Evolutionary conservation across 2,888 invertebrate genomes (phyloP), one percentile per base, ranked within the genome.

Genomic region (Agonopterix heracliana): DNA sequence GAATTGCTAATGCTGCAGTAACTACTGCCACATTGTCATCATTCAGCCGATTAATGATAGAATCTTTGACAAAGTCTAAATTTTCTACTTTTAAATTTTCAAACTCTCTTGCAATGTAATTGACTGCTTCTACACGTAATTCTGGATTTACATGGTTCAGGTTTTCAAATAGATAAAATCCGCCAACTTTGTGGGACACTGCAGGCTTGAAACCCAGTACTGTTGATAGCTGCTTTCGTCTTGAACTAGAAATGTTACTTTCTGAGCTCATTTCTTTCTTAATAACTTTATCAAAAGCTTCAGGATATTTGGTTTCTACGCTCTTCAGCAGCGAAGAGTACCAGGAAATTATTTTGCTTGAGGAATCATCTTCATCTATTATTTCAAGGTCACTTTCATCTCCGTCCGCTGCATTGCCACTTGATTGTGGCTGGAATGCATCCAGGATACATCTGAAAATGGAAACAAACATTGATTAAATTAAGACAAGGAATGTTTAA

Each of bases 231-330:
- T 86, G 79, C 46, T 73, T 65, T 41, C 71, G 69, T 42, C 81
- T 73, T 44, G 67, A 63, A 3, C 61, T 45, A 7, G 80, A 68
- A 1, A 69, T 59, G 49, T 77, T 71, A 34, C 74, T 76, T 17
- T 73, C 66, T 2, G 75, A 77, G 50, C 81, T 75, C 73, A 87
- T 88, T 17, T 92, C 84, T 11, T 86, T 81, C 60, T 92, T 92
- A 0, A 95, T 81, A 42, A 92, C 91, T 45, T 86, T 81, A 64
- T 95, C 95, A 68, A 95, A 95, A 9, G 90, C 90, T 0, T 84
- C 81, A 0, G 96, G 93, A 70, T 95, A 95, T 58, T 92, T 91
- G 3, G 77, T 86, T 74, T 96, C 95, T 1, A 95, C 70, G 17
- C 81, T 90, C 52, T 90, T 88, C 0, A 95, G 63, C 34, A 92